Base-by-base conservation (phyloP, 2,113 vertebrate genomes). In the Microtus richardsoni region DNA sequence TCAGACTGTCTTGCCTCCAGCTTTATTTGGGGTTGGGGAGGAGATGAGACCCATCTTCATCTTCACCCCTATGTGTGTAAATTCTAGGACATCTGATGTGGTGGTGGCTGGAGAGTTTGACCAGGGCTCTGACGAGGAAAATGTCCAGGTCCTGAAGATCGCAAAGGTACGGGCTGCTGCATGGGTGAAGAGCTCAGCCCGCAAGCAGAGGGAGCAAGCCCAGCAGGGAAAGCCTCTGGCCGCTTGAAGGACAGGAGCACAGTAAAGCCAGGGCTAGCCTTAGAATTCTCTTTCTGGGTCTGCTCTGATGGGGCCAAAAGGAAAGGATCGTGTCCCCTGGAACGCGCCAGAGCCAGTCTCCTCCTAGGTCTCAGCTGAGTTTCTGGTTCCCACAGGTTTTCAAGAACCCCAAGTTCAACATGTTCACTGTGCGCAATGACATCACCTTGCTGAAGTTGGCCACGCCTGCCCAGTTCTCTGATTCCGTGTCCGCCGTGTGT, bases 21-120 rank as follows among this genome's bases (percentile, higher is more conserved):
- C 47, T 39, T 33, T 7, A 0, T 52, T 1, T 3, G 22, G n/a
- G 47, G 0, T 0, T 0, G 36, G 84, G 62, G 19, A 5, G 39
- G 41, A 49, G 44, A 17, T 12, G 33, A 2, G 86, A 49, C 0
- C 0, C 1, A 1, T 1, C 13, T 17, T 19, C 4, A 10, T 13
- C 21, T 26, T 77, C 41, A 83, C 11, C 47, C 26, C 28, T 17
- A 0, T 28, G 6, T 39, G 39, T 91, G 52, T 62, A 33, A 0
- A 13, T 36, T 17, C 0, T 78, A 99, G 99, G 88, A 99, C 98
- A 0, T 98, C 98, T 1, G 96, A 99, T 92, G 88, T 93, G 0
- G 99, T 99, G 66, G 92, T 99, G 93, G 98, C 99, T 11, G 99
- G 99, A 0, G 99, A 99, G 64, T 99, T 99, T 33, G 98, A 99